These are phyloP conservation scores for Drosophila bunnanda DNA, from an alignment of 2,888 invertebrate genomes.

Conservation along the genomic window DNA sequence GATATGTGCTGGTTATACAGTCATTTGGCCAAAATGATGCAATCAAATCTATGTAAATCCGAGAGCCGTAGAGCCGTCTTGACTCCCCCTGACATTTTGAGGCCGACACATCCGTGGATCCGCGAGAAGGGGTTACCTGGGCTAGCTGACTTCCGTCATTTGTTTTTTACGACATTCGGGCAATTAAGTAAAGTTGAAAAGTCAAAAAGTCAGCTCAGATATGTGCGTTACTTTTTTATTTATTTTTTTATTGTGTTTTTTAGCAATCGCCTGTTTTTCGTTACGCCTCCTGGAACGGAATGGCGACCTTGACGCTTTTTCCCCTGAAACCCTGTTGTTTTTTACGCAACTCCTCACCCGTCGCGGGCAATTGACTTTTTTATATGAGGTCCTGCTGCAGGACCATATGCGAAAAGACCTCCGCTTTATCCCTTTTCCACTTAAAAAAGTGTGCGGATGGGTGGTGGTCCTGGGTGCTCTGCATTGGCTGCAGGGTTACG, in stretches of 20 bases:
- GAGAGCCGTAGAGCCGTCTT: neutral
- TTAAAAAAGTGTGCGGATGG: conserved; percentile 51
- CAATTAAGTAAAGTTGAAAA: conserved; percentile 76
- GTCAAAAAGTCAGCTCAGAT: conserved; percentile 72
- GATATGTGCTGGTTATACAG: conserved; percentile 73
- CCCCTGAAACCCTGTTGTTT: conserved; percentile 54
- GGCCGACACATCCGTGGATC: conserved; percentile 5
- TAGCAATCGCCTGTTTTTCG: conserved; percentile 27
- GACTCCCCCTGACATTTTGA: conserved; percentile 44
- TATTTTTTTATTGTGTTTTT: conserved; percentile 45
- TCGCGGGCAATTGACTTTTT: conserved; percentile 66
- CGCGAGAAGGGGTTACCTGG: conserved; percentile 20
- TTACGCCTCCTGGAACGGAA: neutral
- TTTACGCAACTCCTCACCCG: conserved; percentile 70
- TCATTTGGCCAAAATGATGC: conserved; percentile 77
- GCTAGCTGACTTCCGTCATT: conserved; percentile 66
- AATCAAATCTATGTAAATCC: conserved; percentile 76
- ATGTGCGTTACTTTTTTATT: conserved; percentile 54
- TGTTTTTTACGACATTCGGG: conserved; percentile 56
- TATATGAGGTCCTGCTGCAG: conserved; percentile 42
- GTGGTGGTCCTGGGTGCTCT: conserved; percentile 47
- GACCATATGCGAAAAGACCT: conserved; percentile 52
- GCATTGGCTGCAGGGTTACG: conserved; percentile 59
- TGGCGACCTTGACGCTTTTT: conserved; percentile 58
- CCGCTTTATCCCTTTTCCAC: conserved; percentile 69